Evolutionary conservation across 2,888 invertebrate genomes (phyloP), one percentile per base, ranked within the genome.

Genomic region (Dusona sp.): DNA sequence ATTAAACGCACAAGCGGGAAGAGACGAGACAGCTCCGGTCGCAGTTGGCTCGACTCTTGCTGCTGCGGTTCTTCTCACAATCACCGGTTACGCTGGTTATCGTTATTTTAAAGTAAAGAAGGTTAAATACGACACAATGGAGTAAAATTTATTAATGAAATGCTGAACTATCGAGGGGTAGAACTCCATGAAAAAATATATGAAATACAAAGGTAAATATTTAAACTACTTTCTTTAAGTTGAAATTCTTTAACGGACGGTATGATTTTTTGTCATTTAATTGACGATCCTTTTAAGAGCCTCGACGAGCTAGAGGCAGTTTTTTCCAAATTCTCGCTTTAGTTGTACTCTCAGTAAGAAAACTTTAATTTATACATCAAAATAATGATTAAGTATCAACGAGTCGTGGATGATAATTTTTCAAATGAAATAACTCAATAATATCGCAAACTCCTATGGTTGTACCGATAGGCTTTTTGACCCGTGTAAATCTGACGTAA

Each of bases 51-150:
- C 98, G 1, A 97, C 98, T 0, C 94, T 98, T 45, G 98, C 98
- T 0, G 96, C 98, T 42, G 97, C 97, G 2, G 97, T 98, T 0
- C 95, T 98, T 0, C 95, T 97, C 22, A 98, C 97, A 0, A 96
- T 98, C 33, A 96, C 97, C 3, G 98, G 97, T 0, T 98, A 98
- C 92, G 98, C 98, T 0, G 96, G 97, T 81, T 98, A 96, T 95
- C 96, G 98, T 90, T 98, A 98, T 92, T 96, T 98, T 93, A 98
- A 98, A 94, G 96, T 98, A 72, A 98, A 98, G 95, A 98, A 98
- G 94, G 97, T 98, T 2, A 98, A 98, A 92, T 98, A 98, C 92
- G 98, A 98, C 92, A 98, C 97, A 16, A 98, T 98, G 98, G 97
- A 98, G 94, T 98, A 96, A 95, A 89, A n/a, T 74, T 54, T 7